These are phyloP conservation scores for Phorcus lineatus DNA, from an alignment of 2,888 invertebrate species.

Conservation along the genomic window DNA sequence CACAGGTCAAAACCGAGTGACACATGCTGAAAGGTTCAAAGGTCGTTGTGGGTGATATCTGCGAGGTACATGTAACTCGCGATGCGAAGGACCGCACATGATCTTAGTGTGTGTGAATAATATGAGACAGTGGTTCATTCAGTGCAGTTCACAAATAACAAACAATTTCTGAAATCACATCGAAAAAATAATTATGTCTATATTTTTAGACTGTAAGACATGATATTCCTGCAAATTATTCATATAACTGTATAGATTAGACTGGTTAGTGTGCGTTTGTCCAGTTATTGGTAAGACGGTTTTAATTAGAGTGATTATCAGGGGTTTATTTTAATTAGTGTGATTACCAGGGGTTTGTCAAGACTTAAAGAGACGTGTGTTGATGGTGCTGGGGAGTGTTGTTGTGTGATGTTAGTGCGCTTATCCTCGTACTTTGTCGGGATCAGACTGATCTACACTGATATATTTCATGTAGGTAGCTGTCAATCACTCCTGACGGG, in stretches of 20 bases:
- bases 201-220: no score
- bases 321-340: no score
- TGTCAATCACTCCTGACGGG: not conserved
- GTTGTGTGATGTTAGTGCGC: not conserved
- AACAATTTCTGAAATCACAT: no score
- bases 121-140: not conserved
- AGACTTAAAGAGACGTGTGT: no score
- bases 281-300: no score
- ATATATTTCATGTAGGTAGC: slow-evolving; percentile 13
- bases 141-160: not conserved
- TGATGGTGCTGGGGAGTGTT: not conserved
- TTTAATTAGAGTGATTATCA: no score
- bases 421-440: not conserved
- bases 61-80: not conserved
- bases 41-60: not conserved
- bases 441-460: not conserved
- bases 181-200: no score
- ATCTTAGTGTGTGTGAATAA: not conserved
- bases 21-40: slow-evolving; percentile 23
- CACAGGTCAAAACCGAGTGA: not conserved
- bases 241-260: no score
- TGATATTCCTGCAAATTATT: no score
- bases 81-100: not conserved
- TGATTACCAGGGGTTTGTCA: no score
- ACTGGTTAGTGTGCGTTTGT: no score